A percentile compares a stretch with the other conserved stretches of the same genome.
Evolutionary conservation across 35 echinoderm and acorn worm species (phyloP).

Genomic region (Diadema setosum): DNA sequence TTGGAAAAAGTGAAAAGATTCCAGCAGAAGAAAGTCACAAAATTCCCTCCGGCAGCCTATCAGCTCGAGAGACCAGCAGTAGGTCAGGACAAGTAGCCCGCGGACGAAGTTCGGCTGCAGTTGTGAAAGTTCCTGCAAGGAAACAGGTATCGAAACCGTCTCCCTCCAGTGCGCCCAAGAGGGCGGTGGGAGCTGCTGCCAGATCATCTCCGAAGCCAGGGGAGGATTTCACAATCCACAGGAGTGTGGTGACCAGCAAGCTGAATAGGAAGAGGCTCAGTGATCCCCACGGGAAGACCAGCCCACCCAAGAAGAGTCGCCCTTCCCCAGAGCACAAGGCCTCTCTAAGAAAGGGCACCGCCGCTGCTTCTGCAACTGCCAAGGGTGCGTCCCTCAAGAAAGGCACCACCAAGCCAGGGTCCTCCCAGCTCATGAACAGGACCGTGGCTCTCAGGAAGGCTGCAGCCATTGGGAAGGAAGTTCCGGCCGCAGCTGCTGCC

Average conservation of each 20-base stretch:
- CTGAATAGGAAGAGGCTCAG: slow-evolving; percentile 20
- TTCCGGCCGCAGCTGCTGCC: neutral
- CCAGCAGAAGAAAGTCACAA: no score
- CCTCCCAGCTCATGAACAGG: slow-evolving; percentile 28
- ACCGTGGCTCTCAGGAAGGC: slow-evolving; percentile 61
- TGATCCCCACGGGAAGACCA: neutral
- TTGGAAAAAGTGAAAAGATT: no score
- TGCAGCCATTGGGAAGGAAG: slow-evolving; percentile 7
- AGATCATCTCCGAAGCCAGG: neutral
- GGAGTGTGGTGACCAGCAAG: slow-evolving; percentile 8
- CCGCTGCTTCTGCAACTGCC: neutral
- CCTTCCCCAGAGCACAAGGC: neutral
- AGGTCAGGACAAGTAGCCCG: no score
- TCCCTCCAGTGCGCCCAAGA: neutral
- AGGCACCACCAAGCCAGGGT: neutral
- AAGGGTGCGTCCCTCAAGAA: neutral
- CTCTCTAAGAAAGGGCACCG: neutral
- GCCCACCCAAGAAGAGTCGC: neutral
- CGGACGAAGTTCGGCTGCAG: no score
- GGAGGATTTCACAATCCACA: slow-evolving; percentile 41
- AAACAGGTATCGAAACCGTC: neutral
- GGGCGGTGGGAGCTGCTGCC: neutral
- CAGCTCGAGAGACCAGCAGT: no score
- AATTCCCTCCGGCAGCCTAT: no score
- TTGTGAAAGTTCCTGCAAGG: neutral